Percentiles rank a stretch among this genome's conserved stretches.
These are phyloP conservation scores for Columbina picui DNA, from an alignment of 2,113 vertebrate genomes.

Conservation along the genomic window DNA sequence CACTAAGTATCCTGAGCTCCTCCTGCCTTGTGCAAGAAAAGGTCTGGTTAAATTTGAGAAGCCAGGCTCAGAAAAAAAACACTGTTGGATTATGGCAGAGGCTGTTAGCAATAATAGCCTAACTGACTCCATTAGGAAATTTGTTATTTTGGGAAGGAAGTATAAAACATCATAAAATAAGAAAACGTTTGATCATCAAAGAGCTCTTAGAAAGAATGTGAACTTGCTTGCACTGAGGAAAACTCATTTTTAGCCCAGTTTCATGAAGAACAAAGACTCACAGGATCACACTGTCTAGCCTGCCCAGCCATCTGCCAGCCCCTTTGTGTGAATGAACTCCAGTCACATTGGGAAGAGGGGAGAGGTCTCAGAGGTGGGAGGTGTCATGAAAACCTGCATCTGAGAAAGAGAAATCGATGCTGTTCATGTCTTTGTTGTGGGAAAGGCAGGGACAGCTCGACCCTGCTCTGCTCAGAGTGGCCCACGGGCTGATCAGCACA, in stretches of 20 bases:
- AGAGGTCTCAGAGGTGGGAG: not conserved
- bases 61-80: not conserved
- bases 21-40: not conserved
- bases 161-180: slow-evolving; percentile 8
- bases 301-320: not conserved
- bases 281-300: not conserved
- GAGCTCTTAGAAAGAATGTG: slow-evolving; percentile 2
- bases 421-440: not conserved
- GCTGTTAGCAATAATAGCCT: not conserved
- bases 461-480: rapidly evolving
- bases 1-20: not conserved
- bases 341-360: rapidly evolving
- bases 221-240: slow-evolving; percentile 26
- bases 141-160: slow-evolving; percentile 10
- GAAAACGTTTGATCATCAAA: slow-evolving; percentile 56
- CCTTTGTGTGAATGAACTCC: not conserved
- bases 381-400: not conserved
- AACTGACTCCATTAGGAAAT: slow-evolving; percentile 1
- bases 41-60: not conserved
- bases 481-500: no score
- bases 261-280: slow-evolving; percentile 11
- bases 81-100: not conserved
- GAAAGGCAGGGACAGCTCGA: not conserved
- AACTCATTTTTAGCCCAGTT: slow-evolving; percentile 20
- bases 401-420: not conserved